Evolutionary conservation across 2,113 vertebrate genomes (phyloP).

Genomic region (Hystrix cristata): DNA sequence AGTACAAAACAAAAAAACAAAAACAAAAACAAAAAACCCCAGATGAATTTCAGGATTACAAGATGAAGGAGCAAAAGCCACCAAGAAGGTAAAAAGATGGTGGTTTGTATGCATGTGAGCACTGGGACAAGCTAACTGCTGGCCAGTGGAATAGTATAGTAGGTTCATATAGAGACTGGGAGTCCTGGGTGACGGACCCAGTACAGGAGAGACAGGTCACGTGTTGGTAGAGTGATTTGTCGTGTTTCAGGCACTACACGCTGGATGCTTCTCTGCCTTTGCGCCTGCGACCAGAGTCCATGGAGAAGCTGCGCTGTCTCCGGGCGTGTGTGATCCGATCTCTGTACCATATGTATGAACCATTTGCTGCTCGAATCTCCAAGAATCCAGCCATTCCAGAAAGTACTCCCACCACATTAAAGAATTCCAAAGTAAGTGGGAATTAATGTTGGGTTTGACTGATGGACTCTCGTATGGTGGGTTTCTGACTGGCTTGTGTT

Average conservation of each 20-base stretch:
- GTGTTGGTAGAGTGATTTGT: conserved; percentile 81
- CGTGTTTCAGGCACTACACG: conserved; percentile 93
- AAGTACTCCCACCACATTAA: conserved; percentile 94
- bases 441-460: not conserved
- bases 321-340: conserved; percentile 97
- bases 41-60: not conserved
- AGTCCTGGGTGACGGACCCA: not conserved
- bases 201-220: conserved; percentile 49
- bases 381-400: conserved; percentile 94
- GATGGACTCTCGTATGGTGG: not conserved
- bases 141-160: not conserved
- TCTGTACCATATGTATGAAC: conserved; percentile 97
- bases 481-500: conserved; percentile 5
- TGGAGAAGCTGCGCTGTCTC: conserved; percentile 93
- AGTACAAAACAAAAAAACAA: too few relatives aligned
- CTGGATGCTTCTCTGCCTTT: conserved; percentile 93
- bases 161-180: not conserved
- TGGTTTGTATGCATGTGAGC: not conserved
- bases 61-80: not conserved
- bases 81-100: not conserved
- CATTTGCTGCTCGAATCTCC: conserved; percentile 94
- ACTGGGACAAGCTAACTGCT: not conserved
- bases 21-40: too few relatives aligned
- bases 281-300: conserved; percentile 93
- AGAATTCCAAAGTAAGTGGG: conserved; percentile 96